phyloP scores from a whole-genome alignment of 2,113 vertebrate genomes.

The Thermophis baileyi region DNA sequence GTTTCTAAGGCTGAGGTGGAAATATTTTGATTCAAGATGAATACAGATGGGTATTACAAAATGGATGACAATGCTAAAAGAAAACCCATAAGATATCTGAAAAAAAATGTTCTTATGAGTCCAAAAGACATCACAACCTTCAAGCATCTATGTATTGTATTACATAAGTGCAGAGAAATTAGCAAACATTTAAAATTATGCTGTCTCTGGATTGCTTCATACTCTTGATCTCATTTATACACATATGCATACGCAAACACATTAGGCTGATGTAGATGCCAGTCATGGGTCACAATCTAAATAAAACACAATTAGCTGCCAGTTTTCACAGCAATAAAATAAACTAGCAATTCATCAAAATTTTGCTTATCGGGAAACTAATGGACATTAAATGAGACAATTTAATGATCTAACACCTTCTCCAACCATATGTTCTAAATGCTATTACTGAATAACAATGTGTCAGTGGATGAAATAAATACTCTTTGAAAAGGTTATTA shows the following conservation, averaged over 20 bases:
- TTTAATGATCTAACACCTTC: not conserved
- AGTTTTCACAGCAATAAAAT: not conserved
- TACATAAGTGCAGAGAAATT: slow-evolving; percentile 5
- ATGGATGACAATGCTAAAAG: slow-evolving; percentile 19
- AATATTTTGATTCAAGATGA: slow-evolving; percentile 30
- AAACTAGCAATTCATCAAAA: not conserved
- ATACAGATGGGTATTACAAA: slow-evolving; percentile 26
- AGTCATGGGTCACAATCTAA: not conserved
- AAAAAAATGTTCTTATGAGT: slow-evolving; percentile 16
- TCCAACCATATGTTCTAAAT: not conserved
- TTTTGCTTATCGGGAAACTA: not conserved
- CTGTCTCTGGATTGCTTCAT: not conserved
- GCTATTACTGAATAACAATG: not conserved
- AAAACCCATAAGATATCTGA: slow-evolving; percentile 37
- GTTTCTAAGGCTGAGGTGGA: not conserved
- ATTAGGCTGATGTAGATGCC: slow-evolving; percentile 26
- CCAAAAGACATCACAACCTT: slow-evolving; percentile 39
- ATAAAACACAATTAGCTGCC: not conserved
- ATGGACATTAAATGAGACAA: not conserved
- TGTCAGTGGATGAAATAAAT: not conserved
- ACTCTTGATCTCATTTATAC: not conserved
- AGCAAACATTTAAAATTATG: slow-evolving; percentile 18
- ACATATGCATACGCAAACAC: not conserved
- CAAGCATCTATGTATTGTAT: not conserved
- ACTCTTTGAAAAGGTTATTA: not conserved